Evolutionary conservation across 2,113 vertebrate genomes (phyloP), one percentile per base, ranked within the genome.

Genomic region (Xyrauchen texanus): DNA sequence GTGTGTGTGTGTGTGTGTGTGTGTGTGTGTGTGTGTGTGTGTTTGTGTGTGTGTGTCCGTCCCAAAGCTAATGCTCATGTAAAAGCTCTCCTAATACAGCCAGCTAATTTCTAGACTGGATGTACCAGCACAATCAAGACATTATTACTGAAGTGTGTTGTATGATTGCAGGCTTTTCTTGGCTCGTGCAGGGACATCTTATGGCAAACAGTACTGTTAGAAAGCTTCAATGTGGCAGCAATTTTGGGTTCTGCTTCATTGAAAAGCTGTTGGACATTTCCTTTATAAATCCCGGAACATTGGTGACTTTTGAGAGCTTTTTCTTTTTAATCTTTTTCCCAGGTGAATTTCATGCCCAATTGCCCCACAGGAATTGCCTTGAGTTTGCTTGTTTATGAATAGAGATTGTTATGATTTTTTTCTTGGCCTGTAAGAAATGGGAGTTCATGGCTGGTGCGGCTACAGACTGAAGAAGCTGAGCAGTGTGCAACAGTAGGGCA

Each of bases 341-440:
- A 72, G 83, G 80, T 81, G 77, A 72, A 90, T 89, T 88, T 92
- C 87, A 91, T 57, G 86, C 81, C 82, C 86, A 87, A 82, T 91
- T 92, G 88, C 86, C 61, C 66, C 9, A 79, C 86, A 89, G 90
- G 89, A 93, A 91, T 90, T 87, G 86, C 81, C 80, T 87, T 66
- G 13, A 74, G 70, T 84, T 75, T 51, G 82, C 65, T 86, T 88
- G 88, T 92, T 89, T 87, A 80, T 84, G 65, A 84, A 85, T 89
- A 90, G 85, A 82, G 77, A 79, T 80, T 45, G 42, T 89, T 88
- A 91, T 91, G 88, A 89, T 87, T 91, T 77, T 44, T 73, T 16
- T 58, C 21, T 34, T 34, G 21, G 15, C 4, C 47, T 13, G 3
- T n/a, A 63, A 63, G 46, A 49, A 62, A 75, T n/a, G 4, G 16